Conservation (phyloP, 35 echinoderm and acorn worm genomes). For the Nesometra sesokonis region DNA sequence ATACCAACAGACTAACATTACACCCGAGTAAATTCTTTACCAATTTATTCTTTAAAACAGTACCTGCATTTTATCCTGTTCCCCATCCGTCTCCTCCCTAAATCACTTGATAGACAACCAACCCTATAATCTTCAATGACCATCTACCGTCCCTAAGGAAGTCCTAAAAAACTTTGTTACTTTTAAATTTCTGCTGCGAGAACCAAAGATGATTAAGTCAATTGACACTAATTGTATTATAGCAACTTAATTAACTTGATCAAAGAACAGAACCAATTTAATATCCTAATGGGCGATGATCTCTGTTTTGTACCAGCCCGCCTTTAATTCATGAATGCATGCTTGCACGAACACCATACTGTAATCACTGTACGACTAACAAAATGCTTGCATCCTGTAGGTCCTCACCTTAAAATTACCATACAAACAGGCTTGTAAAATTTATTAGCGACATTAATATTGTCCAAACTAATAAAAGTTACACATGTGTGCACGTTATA, state of each 20-base stretch:
- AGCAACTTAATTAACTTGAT: neutral
- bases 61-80: too few species aligned
- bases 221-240: neutral
- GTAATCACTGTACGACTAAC: neutral
- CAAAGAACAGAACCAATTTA: neutral
- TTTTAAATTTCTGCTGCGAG: neutral
- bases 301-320: neutral
- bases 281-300: neutral
- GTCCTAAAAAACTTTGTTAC: neutral
- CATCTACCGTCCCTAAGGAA: neutral
- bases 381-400: neutral
- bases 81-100: too few species aligned
- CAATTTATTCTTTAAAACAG: too few species aligned
- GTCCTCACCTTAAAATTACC: neutral
- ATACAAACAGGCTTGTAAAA: neutral
- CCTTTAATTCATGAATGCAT: neutral
- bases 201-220: neutral
- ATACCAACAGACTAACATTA: too few species aligned
- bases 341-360: neutral
- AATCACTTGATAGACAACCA: neutral
- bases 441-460: neutral
- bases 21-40: too few species aligned
- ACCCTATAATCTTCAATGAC: neutral
- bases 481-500: neutral
- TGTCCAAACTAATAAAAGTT: neutral